Conservation (phyloP, 2,797 vertebrate genomes). For the Oophaga sylvatica region DNA sequence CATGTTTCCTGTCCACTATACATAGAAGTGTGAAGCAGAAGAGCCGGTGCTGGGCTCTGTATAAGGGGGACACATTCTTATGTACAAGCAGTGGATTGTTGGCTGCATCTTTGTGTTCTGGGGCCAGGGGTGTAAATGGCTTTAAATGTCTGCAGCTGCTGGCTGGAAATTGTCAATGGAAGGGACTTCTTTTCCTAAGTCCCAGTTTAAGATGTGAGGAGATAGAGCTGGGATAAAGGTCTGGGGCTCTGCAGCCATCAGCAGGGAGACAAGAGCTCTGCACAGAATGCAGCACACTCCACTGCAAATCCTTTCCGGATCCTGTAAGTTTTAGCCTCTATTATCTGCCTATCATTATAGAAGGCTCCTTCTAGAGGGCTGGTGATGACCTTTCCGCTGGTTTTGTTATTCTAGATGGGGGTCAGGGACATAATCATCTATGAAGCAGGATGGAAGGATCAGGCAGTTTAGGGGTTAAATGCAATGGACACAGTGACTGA, state of each 20-base stretch:
- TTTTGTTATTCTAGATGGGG: constrained; percentile 30
- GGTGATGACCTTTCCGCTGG: background rate
- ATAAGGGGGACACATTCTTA: constrained; percentile 73
- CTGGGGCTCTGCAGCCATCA: constrained; percentile 30
- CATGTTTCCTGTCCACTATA: background rate
- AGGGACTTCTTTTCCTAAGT: constrained; percentile 66
- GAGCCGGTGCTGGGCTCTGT: constrained; percentile 49
- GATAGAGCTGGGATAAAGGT: constrained; percentile 8
- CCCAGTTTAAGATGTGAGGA: constrained; percentile 39
- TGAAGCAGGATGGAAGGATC: background rate
- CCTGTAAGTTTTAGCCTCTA: constrained; percentile 49
- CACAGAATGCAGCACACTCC: background rate
- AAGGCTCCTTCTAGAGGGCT: constrained; percentile 11
- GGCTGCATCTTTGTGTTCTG: constrained; percentile 71
- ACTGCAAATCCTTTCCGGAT: constrained; percentile 58
- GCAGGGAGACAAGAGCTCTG: constrained; percentile 47
- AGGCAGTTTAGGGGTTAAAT: constrained; percentile 37
- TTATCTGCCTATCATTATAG: constrained; percentile 13
- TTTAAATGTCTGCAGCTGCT: constrained; percentile 76
- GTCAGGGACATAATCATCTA: constrained; percentile 11
- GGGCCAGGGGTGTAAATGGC: constrained; percentile 75
- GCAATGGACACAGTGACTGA: constrained; percentile 36
- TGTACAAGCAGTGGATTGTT: constrained; percentile 72
- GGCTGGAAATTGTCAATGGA: constrained; percentile 72
- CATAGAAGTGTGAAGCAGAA: background rate